Base-by-base conservation (phyloP, 2,113 vertebrate genomes). In the Leucopsar rothschildi region DNA sequence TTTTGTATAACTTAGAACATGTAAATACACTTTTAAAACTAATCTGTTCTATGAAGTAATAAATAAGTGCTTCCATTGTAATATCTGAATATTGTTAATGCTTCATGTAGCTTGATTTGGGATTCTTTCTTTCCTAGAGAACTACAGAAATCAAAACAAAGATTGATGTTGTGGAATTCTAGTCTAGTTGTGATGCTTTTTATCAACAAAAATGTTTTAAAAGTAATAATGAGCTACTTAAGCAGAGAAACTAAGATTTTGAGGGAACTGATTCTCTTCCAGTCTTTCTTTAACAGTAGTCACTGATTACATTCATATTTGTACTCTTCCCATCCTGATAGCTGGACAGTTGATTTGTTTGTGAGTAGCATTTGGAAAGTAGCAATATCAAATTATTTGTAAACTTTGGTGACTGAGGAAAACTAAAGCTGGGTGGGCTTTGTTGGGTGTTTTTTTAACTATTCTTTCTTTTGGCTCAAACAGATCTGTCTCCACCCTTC, bases 11-110 rank as follows among this genome's bases (percentile, higher is more conserved):
- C 92, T 92, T 93, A 94, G 87, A 92, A 93, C 28, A 61, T 97
- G 96, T 97, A 97, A 95, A 97, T 97, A 97, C 93, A 97, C 92
- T 97, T 97, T 95, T 88, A 92, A 97, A 96, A 97, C 88, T 92
- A 95, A 96, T 95, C 88, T 96, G 96, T 97, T 93, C 91, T 92
- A 92, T 96, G 93, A 96, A 96, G 92, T 97, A 96, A 96, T 92
- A 97, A 96, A 95, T 96, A 97, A 96, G 95, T 96, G 95, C 95
- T 97, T 97, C 95, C 95, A 96, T 92, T 97, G 94, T 95, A 97
- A 95, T 88, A 95, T 63, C 88, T 97, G 86, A 95, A 93, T 97
- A 97, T 90, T 96, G 94, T 96, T 96, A 93, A 95, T 95, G 88
- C 93, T 97, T 97, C 81, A 92, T 95, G 94, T 96, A 95, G 95